Percentiles rank a stretch among this genome's conserved stretches.
These are phyloP conservation scores for Cactoblastis cactorum DNA, from an alignment of 2,888 invertebrate species.

Conservation along the genomic window DNA sequence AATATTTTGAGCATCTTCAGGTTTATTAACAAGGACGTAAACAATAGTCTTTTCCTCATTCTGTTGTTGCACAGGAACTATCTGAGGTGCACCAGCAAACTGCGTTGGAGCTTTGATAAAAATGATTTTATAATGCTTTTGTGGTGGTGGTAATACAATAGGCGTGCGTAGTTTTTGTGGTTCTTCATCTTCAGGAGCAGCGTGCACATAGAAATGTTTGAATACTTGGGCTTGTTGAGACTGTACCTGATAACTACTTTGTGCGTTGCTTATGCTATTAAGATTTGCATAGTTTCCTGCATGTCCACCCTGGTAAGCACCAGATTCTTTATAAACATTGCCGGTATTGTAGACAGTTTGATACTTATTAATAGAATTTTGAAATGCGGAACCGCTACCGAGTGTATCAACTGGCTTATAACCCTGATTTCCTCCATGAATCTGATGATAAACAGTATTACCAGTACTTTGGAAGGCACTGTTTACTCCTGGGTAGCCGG, in stretches of 20 bases:
- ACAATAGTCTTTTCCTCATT: conserved; percentile 88
- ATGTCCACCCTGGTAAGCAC: conserved; percentile 26
- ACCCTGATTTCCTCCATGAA: not conserved
- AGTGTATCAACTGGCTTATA: not conserved
- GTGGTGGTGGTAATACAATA: conserved; percentile 80
- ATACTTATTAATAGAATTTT: conserved; percentile 14
- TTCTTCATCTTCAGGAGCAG: conserved; percentile 72
- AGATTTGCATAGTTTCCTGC: conserved; percentile 1
- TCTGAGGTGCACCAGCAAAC: conserved; percentile 81
- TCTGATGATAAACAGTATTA: conserved; percentile 1
- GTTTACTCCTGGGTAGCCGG: conserved; percentile 15
- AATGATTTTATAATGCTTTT: conserved; percentile 89
- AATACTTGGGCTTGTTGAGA: conserved; percentile 86
- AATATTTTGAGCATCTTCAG: conserved; percentile 84
- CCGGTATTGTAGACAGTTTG: not conserved
- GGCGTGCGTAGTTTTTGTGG: conserved; percentile 79
- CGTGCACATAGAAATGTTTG: conserved; percentile 73
- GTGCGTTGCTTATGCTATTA: conserved; percentile 34
- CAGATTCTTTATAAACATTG: not conserved
- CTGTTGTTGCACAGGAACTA: conserved; percentile 83
- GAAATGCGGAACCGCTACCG: conserved; percentile 15
- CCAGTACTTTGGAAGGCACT: conserved; percentile 19
- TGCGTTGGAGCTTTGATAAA: conserved; percentile 87
- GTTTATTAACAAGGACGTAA: conserved; percentile 87
- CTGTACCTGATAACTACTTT: conserved; percentile 83